Evolutionary conservation across 2,888 invertebrate genomes (phyloP).

Genomic region (Galerucella calmariensis): DNA sequence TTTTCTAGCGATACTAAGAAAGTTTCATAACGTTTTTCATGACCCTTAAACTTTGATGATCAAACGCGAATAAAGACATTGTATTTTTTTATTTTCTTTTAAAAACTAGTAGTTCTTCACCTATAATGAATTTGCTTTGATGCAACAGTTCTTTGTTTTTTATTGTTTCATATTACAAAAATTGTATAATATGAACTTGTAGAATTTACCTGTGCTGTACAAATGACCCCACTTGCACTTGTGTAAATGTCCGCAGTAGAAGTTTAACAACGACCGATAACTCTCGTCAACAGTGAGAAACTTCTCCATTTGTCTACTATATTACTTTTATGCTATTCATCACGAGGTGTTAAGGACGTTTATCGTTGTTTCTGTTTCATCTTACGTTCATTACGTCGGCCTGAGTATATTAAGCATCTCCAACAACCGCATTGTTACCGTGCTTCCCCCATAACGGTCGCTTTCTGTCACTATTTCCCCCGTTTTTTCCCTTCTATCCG

Average conservation of each 20-base stretch:
- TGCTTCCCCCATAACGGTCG: conserved; percentile 45
- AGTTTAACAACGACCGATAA: conserved; percentile 22
- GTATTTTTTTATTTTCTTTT: not conserved
- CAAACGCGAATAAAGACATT: conserved; percentile 7
- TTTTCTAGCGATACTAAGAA: conserved; percentile 7
- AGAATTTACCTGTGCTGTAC: conserved; percentile 8
- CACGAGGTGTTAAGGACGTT: conserved; percentile 63
- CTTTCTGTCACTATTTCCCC: conserved; percentile 48
- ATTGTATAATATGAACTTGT: not conserved
- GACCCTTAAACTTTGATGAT: not conserved
- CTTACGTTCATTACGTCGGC: conserved; percentile 62
- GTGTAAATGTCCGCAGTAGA: not conserved
- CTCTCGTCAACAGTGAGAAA: conserved; percentile 18
- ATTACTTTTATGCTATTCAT: conserved; percentile 62
- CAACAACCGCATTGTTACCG: conserved; percentile 61
- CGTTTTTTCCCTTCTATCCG: conserved; percentile 3
- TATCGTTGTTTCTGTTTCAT: conserved; percentile 65
- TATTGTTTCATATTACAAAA: too few species aligned
- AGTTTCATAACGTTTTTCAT: conserved; percentile 3
- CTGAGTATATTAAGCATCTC: conserved; percentile 63
- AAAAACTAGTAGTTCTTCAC: not conserved
- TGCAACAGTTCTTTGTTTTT: too few species aligned
- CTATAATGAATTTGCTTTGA: not conserved
- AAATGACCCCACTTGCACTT: conserved; percentile 15
- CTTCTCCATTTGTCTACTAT: conserved; percentile 49